Evolutionary conservation across 1,140 invertebrate species (phyloP).

Genomic region (Elymnias hypermnestra): DNA sequence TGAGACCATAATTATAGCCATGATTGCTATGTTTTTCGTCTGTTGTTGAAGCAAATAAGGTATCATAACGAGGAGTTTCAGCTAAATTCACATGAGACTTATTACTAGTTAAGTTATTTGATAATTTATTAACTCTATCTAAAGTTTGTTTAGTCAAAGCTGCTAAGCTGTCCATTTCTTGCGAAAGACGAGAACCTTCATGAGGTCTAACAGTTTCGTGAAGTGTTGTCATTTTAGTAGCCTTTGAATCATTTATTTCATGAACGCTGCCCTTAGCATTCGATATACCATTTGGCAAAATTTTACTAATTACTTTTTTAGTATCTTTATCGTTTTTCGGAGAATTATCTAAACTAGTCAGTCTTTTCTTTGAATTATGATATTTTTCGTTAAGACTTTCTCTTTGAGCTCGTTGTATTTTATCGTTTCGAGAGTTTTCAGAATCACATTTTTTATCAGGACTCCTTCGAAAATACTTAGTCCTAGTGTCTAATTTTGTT

Average conservation of each 20-base stretch:
- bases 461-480: slow-evolving; percentile 42
- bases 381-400: slow-evolving; percentile 70
- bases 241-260: slow-evolving; percentile 39
- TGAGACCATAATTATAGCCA: slow-evolving; percentile 49
- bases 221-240: slow-evolving; percentile 57
- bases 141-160: slow-evolving; percentile 81
- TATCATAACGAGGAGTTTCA: slow-evolving; percentile 44
- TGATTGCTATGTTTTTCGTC: slow-evolving; percentile 51
- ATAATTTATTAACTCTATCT: slow-evolving; percentile 80
- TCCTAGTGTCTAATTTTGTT: slow-evolving; percentile 47
- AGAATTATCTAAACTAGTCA: slow-evolving; percentile 74
- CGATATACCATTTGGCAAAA: slow-evolving; percentile 46
- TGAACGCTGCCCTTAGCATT: slow-evolving; percentile 34
- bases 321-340: slow-evolving; percentile 51
- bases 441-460: slow-evolving; percentile 64
- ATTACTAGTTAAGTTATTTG: slow-evolving; percentile 73
- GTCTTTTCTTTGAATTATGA: slow-evolving; percentile 74
- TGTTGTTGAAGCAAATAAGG: slow-evolving; percentile 45
- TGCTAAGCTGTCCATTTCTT: slow-evolving; percentile 79
- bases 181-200: slow-evolving; percentile 73
- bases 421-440: slow-evolving; percentile 59
- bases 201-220: slow-evolving; percentile 64
- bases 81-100: slow-evolving; percentile 53
- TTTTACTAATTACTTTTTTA: slow-evolving; percentile 51
- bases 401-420: slow-evolving; percentile 66